phyloP scores from a whole-genome alignment of 2,888 invertebrate genomes.

The Bedellia somnulentella region DNA sequence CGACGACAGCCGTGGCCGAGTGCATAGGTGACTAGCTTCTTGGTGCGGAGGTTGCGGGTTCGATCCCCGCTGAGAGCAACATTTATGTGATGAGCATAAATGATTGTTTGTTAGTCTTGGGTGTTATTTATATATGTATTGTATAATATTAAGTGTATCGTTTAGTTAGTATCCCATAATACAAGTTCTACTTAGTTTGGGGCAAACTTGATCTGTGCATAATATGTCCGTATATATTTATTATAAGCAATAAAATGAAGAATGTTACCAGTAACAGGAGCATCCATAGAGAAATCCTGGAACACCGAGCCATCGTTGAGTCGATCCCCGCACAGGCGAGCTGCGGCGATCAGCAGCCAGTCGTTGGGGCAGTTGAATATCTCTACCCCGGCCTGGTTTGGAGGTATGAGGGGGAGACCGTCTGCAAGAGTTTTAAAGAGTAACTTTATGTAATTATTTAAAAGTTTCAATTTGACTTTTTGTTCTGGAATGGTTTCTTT shows the following conservation, averaged over 20 bases:
- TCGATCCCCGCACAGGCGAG: slow-evolving; percentile 72
- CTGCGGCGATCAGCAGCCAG: slow-evolving; percentile 69
- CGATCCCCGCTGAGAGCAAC: too few species aligned
- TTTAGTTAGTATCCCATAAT: too few species aligned
- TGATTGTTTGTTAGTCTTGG: too few species aligned
- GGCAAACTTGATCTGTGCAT: neutral
- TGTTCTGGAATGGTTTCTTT: too few species aligned
- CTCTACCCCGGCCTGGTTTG: slow-evolving; percentile 73
- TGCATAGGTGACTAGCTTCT: too few species aligned
- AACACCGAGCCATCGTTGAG: slow-evolving; percentile 69
- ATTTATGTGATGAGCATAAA: too few species aligned
- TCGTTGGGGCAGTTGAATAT: slow-evolving; percentile 76
- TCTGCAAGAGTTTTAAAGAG: slow-evolving; percentile 28
- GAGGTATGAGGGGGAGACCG: slow-evolving; percentile 63
- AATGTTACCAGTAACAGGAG: slow-evolving; percentile 67
- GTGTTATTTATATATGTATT: too few species aligned
- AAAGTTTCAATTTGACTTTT: too few species aligned
- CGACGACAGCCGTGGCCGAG: too few species aligned
- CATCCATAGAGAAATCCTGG: slow-evolving; percentile 66
- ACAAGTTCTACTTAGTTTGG: too few species aligned
- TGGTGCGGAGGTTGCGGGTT: too few species aligned
- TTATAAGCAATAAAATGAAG: neutral
- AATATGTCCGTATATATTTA: neutral
- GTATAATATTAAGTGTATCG: too few species aligned
- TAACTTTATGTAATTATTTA: neutral